These are phyloP conservation scores for Todiramphus saurophagus DNA, from an alignment of 2,113 vertebrate species.

Conservation along the genomic window DNA sequence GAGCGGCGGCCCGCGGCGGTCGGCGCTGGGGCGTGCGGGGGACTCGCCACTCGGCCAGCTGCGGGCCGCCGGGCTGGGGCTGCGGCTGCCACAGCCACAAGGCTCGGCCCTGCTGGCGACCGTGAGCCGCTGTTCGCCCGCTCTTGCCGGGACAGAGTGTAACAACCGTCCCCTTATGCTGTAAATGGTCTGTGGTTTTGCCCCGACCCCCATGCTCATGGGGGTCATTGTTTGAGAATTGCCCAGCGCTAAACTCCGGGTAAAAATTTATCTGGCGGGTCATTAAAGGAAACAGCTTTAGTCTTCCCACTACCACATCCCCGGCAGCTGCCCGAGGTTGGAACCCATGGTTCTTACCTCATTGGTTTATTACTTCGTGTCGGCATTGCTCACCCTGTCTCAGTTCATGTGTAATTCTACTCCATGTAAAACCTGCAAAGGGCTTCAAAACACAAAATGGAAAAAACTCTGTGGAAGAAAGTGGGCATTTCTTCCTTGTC, in stretches of 20 bases:
- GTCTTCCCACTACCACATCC: fast-evolving
- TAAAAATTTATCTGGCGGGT: fast-evolving
- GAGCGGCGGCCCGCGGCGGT: fast-evolving
- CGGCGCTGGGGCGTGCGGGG: no score
- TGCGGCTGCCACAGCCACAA: no score
- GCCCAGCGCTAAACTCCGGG: fast-evolving
- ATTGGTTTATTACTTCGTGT: fast-evolving
- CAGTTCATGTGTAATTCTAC: neutral
- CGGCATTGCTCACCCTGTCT: fast-evolving
- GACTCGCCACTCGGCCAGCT: no score
- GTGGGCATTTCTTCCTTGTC: neutral
- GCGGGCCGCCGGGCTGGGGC: no score
- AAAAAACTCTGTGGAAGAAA: neutral
- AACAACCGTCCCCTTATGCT: neutral
- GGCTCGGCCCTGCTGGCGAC: no score
- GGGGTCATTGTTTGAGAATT: fast-evolving
- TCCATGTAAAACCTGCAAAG: neutral
- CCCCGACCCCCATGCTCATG: fast-evolving
- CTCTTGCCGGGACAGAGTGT: no score
- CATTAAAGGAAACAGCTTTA: fast-evolving
- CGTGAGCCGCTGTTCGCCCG: no score
- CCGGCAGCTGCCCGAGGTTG: fast-evolving
- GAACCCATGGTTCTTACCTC: fast-evolving
- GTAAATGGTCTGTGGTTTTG: fast-evolving
- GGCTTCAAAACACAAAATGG: neutral